A percentile compares a stretch with the other conserved stretches of the same genome.
Evolutionary conservation across 2,888 invertebrate genomes (phyloP).

Genomic region (Lathronympha strigana): DNA sequence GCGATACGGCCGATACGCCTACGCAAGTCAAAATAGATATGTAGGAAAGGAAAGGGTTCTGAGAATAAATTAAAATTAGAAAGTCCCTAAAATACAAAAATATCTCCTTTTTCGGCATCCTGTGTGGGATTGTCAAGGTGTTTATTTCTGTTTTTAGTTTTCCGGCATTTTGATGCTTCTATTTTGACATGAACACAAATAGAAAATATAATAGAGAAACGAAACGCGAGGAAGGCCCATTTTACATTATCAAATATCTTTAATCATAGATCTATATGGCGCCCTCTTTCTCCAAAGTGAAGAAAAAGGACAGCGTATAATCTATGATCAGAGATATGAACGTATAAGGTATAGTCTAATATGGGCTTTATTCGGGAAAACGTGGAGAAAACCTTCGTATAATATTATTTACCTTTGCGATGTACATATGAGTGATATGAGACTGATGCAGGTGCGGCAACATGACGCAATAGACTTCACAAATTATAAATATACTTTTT

Average conservation of each 20-base stretch:
- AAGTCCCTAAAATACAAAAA: constrained; percentile 32
- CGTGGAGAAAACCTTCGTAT: background rate
- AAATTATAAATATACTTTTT: too few relatives aligned
- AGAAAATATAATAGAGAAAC: constrained; percentile 11
- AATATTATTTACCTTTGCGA: too few relatives aligned
- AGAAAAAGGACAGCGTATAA: too few relatives aligned
- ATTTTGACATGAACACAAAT: constrained; percentile 5
- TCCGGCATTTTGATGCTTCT: background rate
- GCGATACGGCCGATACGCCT: constrained; percentile 46
- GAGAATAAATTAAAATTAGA: constrained; percentile 17
- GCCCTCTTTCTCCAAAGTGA: too few relatives aligned
- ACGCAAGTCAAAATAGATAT: constrained; percentile 37
- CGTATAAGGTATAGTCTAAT: too few relatives aligned
- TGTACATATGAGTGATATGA: background rate
- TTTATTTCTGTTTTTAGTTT: constrained; percentile 12
- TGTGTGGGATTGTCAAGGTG: constrained; percentile 27
- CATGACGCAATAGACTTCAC: background rate
- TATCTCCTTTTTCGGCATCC: constrained; percentile 33
- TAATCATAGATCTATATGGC: too few relatives aligned
- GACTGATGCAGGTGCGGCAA: background rate
- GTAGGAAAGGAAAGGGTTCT: constrained; percentile 16
- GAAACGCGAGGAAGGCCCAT: constrained; percentile 24
- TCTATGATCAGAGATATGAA: too few relatives aligned
- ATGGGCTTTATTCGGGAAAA: too few relatives aligned
- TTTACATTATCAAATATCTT: too few relatives aligned